Evolutionary conservation across 2,113 vertebrate genomes (phyloP), one percentile per base, ranked within the genome.

Genomic region (Platichthys stellatus): DNA sequence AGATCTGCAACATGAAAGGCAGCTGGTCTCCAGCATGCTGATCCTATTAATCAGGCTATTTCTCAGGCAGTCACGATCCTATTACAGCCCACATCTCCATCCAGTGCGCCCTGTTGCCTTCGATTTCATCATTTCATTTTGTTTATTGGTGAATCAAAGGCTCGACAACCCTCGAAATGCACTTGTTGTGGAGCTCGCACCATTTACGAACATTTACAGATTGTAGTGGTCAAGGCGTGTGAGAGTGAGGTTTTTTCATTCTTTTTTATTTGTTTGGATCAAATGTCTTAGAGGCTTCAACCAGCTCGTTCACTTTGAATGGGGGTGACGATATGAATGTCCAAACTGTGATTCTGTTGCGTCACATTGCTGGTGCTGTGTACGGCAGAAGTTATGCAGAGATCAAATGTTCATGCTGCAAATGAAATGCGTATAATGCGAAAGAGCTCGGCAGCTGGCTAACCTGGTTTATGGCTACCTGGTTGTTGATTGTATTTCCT

Each of bases 71-170:
- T 84, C 81, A 84, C 45, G 65, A 84, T 80, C 82, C 49, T 66
- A 77, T 78, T 69, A 40, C 75, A 70, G 78, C 78, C 80, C 78
- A 82, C 82, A 64, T 81, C 76, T 77, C 71, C 62, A 72, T 65
- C 68, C 69, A 81, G 6, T 54, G 74, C 62, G 86, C 76, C 61
- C 62, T 67, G 67, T 90, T 91, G 86, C 87, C 60, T 82, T 74
- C 18, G 54, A 81, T 92, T 90, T 90, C 88, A 89, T 91, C 90
- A 91, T 86, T 84, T 74, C 14, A 72, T 87, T 91, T 86, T 89
- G 81, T 90, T 90, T 89, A 85, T 79, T 86, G 88, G 78, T 23
- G 72, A 87, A 79, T 83, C 80, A 78, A 86, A 83, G 71, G 49
- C 80, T 79, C 21, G 40, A 61, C 28, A 38, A 87, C 66, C 72